These are phyloP conservation scores for Crotophaga sulcirostris DNA, from an alignment of 2,113 vertebrate species.

Conservation along the genomic window DNA sequence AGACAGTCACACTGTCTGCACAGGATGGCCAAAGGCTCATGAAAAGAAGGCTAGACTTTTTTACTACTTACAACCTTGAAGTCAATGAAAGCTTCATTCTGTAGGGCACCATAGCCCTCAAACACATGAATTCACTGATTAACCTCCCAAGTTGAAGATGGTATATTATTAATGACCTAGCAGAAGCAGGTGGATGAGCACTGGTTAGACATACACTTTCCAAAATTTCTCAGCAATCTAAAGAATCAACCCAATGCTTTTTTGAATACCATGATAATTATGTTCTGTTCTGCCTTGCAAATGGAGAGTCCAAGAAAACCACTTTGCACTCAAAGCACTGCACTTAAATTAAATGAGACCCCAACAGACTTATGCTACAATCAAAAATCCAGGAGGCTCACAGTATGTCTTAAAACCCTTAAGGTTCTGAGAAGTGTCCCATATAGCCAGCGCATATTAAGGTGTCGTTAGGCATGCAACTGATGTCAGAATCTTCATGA, in stretches of 20 bases:
- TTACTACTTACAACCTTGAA: background rate
- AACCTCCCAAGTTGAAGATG: background rate
- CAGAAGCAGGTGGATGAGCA: background rate
- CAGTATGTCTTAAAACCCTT: background rate
- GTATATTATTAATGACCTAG: background rate
- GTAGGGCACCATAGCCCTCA: background rate
- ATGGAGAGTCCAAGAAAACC: background rate
- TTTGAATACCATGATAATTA: background rate
- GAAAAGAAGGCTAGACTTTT: background rate
- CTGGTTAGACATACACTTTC: background rate
- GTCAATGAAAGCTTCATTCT: background rate
- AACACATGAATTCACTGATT: background rate
- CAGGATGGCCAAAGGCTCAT: background rate
- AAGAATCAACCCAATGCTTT: background rate
- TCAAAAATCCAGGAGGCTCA: background rate
- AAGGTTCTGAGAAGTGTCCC: background rate
- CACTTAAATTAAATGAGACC: background rate
- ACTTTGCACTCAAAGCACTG: background rate
- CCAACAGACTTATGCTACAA: background rate
- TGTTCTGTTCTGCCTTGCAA: background rate
- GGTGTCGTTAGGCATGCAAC: background rate
- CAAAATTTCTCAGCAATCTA: background rate
- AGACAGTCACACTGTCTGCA: background rate
- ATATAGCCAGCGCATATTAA: background rate
- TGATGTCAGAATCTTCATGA: background rate